Evolutionary conservation across 2,888 invertebrate genomes (phyloP).

Genomic region (Lordiphosa fenestrarum): DNA sequence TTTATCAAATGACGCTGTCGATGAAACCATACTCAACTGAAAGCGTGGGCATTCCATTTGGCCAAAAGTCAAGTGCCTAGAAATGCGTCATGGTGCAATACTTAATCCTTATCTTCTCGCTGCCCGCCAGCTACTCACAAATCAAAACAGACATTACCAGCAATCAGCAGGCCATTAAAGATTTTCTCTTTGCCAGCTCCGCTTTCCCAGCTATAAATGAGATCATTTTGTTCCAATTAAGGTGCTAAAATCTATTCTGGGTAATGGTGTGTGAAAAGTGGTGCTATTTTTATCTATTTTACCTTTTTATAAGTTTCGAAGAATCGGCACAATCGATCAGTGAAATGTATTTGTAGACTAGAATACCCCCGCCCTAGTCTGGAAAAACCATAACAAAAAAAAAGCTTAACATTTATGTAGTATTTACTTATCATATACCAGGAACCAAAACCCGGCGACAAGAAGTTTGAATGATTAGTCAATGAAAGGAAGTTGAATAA

Average conservation of each 20-base stretch:
- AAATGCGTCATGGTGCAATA: constrained; percentile 49
- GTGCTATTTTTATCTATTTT: constrained; percentile 31
- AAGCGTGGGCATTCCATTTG: constrained; percentile 34
- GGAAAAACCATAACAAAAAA: no score
- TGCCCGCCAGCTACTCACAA: no score
- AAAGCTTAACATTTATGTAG: no score
- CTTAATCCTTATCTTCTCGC: constrained; percentile 37
- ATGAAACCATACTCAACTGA: constrained; percentile 5
- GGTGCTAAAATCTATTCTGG: constrained; percentile 17
- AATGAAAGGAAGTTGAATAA: not conserved
- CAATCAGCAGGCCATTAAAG: constrained; percentile 1
- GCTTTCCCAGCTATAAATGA: not conserved
- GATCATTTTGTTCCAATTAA: constrained; percentile 13
- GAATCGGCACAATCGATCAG: constrained; percentile 51
- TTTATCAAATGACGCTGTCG: constrained; percentile 21
- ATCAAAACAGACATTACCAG: not conserved
- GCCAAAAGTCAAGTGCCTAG: constrained; percentile 53
- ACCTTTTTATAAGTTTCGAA: constrained; percentile 23
- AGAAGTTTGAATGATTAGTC: not conserved
- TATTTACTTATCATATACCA: no score
- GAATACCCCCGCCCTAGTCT: no score
- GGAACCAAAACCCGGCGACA: constrained; percentile 1
- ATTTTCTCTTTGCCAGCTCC: constrained; percentile 2
- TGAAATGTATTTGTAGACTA: constrained; percentile 13
- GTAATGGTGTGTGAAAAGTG: constrained; percentile 11